Percentiles rank a stretch among this genome's conserved stretches.
Evolutionary conservation across 2,888 invertebrate genomes (phyloP).

Genomic region (Lottia gigantea): DNA sequence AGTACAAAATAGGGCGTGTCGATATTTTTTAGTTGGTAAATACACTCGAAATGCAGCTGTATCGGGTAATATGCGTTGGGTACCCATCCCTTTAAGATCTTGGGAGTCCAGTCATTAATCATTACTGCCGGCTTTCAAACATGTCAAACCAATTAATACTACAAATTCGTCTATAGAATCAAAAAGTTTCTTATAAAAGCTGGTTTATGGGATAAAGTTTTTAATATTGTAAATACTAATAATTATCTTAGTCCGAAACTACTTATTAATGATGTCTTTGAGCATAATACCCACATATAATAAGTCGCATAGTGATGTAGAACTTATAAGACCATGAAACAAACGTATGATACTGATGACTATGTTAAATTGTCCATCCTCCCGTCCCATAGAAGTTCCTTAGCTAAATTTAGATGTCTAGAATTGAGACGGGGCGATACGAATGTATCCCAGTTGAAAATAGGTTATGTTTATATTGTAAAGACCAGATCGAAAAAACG

Average conservation of each 20-base stretch:
- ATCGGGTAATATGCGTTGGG: conserved; percentile 7
- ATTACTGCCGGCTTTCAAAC: background rate
- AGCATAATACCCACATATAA: background rate
- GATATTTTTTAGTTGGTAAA: conserved; percentile 14
- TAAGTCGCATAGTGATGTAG: background rate
- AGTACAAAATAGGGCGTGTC: conserved; percentile 16
- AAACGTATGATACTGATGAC: background rate
- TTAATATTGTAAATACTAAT: background rate
- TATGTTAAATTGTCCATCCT: background rate
- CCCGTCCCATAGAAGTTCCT: background rate
- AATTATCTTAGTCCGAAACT: background rate
- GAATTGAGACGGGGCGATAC: background rate
- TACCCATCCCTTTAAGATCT: conserved; percentile 16
- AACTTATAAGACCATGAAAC: background rate
- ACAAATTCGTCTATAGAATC: no score
- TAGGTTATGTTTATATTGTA: background rate
- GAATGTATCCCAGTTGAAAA: background rate
- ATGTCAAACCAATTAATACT: background rate
- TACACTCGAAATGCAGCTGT: background rate
- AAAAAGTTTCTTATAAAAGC: background rate
- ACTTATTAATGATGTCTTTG: background rate
- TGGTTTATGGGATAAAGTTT: background rate
- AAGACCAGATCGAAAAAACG: no score
- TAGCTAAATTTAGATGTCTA: background rate
- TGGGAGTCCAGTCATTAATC: background rate